Percentiles rank a stretch among this genome's conserved stretches.
Conservation (phyloP, 2,888 invertebrate genomes). For the Leptothorax acervorum region DNA sequence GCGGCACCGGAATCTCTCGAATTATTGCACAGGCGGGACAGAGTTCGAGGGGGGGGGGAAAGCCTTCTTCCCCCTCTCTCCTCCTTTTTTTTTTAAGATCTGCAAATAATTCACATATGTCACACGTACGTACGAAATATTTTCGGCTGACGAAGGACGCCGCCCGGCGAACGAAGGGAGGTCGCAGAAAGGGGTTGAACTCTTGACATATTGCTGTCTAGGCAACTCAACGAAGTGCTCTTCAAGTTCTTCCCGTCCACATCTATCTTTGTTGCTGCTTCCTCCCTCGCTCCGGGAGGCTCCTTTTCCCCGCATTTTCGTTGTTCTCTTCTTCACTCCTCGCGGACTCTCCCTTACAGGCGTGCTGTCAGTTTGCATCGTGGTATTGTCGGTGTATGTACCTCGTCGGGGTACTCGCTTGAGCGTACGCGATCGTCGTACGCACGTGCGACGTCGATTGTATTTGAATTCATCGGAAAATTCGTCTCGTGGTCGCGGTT, state of each 20-base stretch:
- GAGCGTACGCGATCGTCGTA: constrained; percentile 26
- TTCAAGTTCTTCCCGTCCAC: constrained; percentile 73
- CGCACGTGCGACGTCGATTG: constrained; percentile 17
- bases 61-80: background rate
- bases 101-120: constrained; percentile 62
- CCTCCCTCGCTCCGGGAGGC: constrained; percentile 60
- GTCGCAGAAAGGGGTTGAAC: constrained; percentile 73
- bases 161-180: constrained; percentile 55
- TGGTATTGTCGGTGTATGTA: constrained; percentile 69
- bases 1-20: constrained; percentile 55
- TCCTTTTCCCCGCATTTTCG: constrained; percentile 60
- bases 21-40: constrained; percentile 28
- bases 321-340: constrained; percentile 50
- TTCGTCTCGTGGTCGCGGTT: background rate
- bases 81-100: constrained; percentile 45
- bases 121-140: constrained; percentile 51
- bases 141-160: constrained; percentile 49
- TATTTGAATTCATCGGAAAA: constrained; percentile 9
- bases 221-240: constrained; percentile 82
- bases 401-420: constrained; percentile 26
- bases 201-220: constrained; percentile 85
- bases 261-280: constrained; percentile 68
- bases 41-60: constrained; percentile 29
- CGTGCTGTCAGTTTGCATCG: constrained; percentile 71
- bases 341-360: constrained; percentile 62